Conservation (phyloP, 2,888 invertebrate species). For the Koerneria pararmatus region DNA sequence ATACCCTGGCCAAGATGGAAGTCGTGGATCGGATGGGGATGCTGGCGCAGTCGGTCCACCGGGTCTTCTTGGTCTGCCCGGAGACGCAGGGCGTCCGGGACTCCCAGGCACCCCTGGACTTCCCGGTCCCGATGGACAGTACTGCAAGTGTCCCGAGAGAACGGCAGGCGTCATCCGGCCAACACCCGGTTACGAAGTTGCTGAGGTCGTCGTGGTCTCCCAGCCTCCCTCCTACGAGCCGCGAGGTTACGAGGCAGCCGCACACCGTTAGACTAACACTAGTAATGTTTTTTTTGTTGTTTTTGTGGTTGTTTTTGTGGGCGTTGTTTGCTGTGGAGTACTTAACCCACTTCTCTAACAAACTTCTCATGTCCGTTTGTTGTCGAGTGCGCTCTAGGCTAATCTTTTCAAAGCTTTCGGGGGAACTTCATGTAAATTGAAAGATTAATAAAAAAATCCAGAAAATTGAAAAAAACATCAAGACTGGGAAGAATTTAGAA, state of each 20-base stretch:
- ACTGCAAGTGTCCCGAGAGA: constrained; percentile 45
- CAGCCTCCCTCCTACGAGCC: constrained; percentile 27
- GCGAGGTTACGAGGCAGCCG: constrained; percentile 16
- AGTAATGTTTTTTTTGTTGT: too few relatives aligned
- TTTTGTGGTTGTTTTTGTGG: too few relatives aligned
- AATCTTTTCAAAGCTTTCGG: too few relatives aligned
- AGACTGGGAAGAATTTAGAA: too few relatives aligned
- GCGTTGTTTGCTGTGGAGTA: too few relatives aligned
- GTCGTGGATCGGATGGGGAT: constrained; percentile 40
- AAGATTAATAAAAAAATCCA: too few relatives aligned
- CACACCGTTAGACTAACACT: constrained; percentile 11
- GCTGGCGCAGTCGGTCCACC: constrained; percentile 44
- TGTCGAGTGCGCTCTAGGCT: too few relatives aligned
- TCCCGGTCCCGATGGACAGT: constrained; percentile 37
- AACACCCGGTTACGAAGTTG: constrained; percentile 3
- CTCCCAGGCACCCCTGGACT: constrained; percentile 39
- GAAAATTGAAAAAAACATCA: too few relatives aligned
- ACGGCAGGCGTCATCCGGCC: constrained; percentile 35
- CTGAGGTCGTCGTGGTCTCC: constrained; percentile 18
- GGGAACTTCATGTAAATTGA: too few relatives aligned
- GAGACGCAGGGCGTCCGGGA: constrained; percentile 43
- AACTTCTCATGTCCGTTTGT: too few relatives aligned
- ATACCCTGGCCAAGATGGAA: constrained; percentile 45
- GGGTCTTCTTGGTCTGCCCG: constrained; percentile 44
- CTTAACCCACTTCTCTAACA: too few relatives aligned